Evolutionary conservation across 2,113 vertebrate genomes (phyloP), one percentile per base, ranked within the genome.

Genomic region (Fregata magnificens): DNA sequence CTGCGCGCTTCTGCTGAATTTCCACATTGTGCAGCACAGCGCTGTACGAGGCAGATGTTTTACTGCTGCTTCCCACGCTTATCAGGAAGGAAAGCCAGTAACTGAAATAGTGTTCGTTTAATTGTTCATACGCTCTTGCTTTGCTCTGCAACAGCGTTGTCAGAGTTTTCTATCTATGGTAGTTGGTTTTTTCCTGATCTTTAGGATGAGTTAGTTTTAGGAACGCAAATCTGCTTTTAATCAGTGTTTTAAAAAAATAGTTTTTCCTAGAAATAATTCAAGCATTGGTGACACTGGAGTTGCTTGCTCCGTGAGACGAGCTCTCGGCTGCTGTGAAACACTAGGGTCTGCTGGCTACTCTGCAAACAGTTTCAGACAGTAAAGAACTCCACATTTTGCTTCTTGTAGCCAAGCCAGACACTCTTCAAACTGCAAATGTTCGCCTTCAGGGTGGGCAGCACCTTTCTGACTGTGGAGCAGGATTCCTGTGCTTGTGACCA

Each of bases 61-160:
- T 74, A 61, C 40, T 65, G 40, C 61, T 73, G 36, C 36, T 93
- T 83, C 78, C 49, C 50, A 47, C 25, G 10, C 38, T 61, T 85
- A 88, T 66, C 72, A 50, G 71, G 66, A 89, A 71, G 58, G 56
- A 66, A 96, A 92, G 82, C 34, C 90, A 85, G 21, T 38, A 89
- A 61, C 76, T 62, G 52, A 69, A 86, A 62, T 83, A 90, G 32
- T 10, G 12, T 50, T 40, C 2, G 2, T 55, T 84, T 84, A 65
- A 79, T 88, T 9, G 13, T 56, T 93, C 66, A 22, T 50, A 18
- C 0, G 1, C 29, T 69, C 67, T 95, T 1, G 0, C 45, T 90
- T 92, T 95, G 82, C 56, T 88, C 76, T 92, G 76, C 55, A 92
- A 50, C 50, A 88, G 22, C 29, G 24, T 42, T 94, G 49, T 73